A percentile compares a stretch with the other conserved stretches of the same genome.
Conservation (phyloP, 2,113 vertebrate genomes). For the Pipra filicauda region DNA sequence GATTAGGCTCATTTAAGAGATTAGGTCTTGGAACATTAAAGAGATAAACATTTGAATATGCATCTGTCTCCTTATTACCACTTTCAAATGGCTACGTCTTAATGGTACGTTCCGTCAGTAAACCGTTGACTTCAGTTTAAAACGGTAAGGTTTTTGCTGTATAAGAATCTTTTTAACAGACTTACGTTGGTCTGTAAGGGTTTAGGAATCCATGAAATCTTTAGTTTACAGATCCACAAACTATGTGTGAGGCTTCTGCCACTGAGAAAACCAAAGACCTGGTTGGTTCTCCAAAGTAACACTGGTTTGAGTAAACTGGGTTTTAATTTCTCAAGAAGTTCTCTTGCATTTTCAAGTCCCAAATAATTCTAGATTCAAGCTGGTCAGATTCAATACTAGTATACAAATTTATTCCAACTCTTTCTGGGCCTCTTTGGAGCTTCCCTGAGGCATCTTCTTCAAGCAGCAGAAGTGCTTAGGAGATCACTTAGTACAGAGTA, state of each 20-base stretch:
- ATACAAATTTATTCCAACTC: neutral
- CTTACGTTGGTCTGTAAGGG: neutral
- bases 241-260: neutral
- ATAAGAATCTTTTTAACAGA: neutral
- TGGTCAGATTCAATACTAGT: neutral
- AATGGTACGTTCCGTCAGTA: neutral
- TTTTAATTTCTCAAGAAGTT: neutral
- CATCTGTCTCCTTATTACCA: neutral
- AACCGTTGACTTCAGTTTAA: neutral
- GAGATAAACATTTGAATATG: conserved; percentile 51
- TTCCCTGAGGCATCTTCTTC: neutral
- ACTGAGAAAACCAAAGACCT: neutral
- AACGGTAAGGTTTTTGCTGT: neutral
- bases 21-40: conserved; percentile 48
- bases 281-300: neutral
- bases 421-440: neutral
- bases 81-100: conserved; percentile 17
- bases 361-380: neutral
- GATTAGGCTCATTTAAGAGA: conserved; percentile 33
- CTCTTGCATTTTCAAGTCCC: neutral
- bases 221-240: neutral
- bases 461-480: neutral
- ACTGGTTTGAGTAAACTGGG: neutral
- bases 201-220: neutral
- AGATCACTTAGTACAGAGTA: neutral